phyloP scores from a whole-genome alignment of 2,888 invertebrate genomes.

The Drosophila maculinotata region DNA sequence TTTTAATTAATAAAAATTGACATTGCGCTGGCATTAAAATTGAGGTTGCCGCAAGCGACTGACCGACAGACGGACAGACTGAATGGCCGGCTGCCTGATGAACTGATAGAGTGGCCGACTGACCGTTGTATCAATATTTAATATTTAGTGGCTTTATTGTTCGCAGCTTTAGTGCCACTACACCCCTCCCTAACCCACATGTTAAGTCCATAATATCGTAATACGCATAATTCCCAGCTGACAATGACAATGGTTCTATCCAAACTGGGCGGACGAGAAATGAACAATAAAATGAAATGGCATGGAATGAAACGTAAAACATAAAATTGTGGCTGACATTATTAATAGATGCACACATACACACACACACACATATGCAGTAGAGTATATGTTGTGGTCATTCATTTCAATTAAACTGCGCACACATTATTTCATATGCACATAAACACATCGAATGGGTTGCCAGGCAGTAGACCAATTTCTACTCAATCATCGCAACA shows the following conservation, averaged over 20 bases:
- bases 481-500: conserved; percentile 23
- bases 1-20: conserved; percentile 69
- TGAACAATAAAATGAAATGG: conserved; percentile 69
- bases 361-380: conserved; percentile 1
- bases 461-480: conserved; percentile 12
- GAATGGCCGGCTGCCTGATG: not conserved
- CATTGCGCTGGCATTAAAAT: conserved; percentile 31
- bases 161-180: conserved; percentile 15
- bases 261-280: conserved; percentile 16
- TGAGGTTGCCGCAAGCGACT: conserved; percentile 12
- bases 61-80: conserved; percentile 1
- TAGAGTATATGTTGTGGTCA: conserved; percentile 48
- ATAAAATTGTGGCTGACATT: conserved; percentile 69
- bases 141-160: conserved; percentile 65
- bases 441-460: conserved; percentile 14
- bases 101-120: conserved; percentile 6
- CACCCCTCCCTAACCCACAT: too few relatives aligned
- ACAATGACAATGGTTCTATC: conserved; percentile 45
- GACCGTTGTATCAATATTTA: conserved; percentile 62
- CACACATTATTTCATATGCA: conserved; percentile 35
- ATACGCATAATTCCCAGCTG: conserved; percentile 47
- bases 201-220: conserved; percentile 36
- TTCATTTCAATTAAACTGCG: conserved; percentile 63
- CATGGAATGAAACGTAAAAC: conserved; percentile 72
- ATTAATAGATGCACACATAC: conserved; percentile 60